Base-by-base conservation (phyloP, 2,888 invertebrate genomes). In the Agonum fuliginosum region DNA sequence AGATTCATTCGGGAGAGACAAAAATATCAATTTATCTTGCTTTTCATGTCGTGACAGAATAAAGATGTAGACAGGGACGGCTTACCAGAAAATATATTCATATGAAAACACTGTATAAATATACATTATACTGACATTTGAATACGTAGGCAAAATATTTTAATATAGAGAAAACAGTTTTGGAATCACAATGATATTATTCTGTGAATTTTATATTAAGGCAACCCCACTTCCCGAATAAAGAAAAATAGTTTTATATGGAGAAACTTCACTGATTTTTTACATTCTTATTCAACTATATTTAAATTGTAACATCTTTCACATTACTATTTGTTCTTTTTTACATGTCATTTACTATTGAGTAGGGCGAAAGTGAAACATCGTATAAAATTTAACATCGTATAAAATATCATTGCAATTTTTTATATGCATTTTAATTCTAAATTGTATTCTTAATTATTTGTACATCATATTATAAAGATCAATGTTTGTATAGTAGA, bases 1-100 rank as follows among this genome's bases (percentile, higher is more conserved):
- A 73, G 58, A 62, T 62, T 73, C 62, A 41, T 73, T 62, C 24
- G 34, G 24, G 22, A 27, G 27, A 73, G 62, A 62, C 73, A 73
- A 62, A 72, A 73, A 73, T 73, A 73, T 62, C 62, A 73, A 73
- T 73, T 73, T 73, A 73, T 73, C 73, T 72, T 72, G 51, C 72
- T 73, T 73, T 73, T 62, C 24, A 43, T 54, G 62, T 62, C 73
- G 30, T 24, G 70, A 19, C 70, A 46, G 22, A 27, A 70, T 46
- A 70, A 70, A 70, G 70, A 46, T 70, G 67, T 67, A 41, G 37
- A 70, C 70, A 70, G 70, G 27, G 27, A 20, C 70, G 70, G 43
- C 41, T 70, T 70, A 43, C 27, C 58, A 62, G 58, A 62, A 62
- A 62, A 70, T 70, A 43, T 70, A 70, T 70, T 70, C 46, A 41